Evolutionary conservation across 2,797 vertebrate species (phyloP), one percentile per base, ranked within the genome.

Genomic region (Acipenser oxyrinchus): DNA sequence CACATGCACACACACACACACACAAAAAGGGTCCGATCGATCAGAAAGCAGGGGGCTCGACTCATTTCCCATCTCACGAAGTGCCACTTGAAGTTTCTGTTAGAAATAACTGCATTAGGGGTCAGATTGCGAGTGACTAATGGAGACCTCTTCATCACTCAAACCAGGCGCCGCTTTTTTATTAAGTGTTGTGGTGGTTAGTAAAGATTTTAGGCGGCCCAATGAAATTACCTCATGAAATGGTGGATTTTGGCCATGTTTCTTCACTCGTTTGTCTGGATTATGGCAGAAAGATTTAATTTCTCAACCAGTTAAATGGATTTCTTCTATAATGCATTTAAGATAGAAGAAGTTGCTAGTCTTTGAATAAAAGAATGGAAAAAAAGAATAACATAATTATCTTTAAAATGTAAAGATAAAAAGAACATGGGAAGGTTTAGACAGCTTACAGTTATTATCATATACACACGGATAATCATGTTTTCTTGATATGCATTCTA

Each of bases 181-280:
- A 89, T 86, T 88, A 87, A 86, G 71, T 81, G 74, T 80, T 83
- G 73, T 77, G 80, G 78, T 85, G 81, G 77, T 85, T 87, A 83
- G 77, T 77, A 82, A 84, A 9, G 57, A 86, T 84, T 85, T 87
- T 77, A 84, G 83, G 67, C 68, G 73, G 23, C 55, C 62, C 70
- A 84, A 83, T 78, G 68, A 87, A 88, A 86, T 87, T 76, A 77
- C 74, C 81, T 76, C 67, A 76, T 78, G 72, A 79, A 75, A 72
- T 80, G 11, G 65, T 63, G 72, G 74, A 74, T 78, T 80, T 60
- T 68, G 76, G 50, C 6, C 74, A 64, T 79, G 55, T 73, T 83
- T 82, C 75, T 63, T 74, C 58, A 58, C 68, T 75, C 60, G 67
- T 72, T 84, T 73, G 72, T 83, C 75, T 76, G 71, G 49, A 72